These are phyloP conservation scores for Acleris holmiana DNA, from an alignment of 2,888 invertebrate genomes.

Conservation along the genomic window DNA sequence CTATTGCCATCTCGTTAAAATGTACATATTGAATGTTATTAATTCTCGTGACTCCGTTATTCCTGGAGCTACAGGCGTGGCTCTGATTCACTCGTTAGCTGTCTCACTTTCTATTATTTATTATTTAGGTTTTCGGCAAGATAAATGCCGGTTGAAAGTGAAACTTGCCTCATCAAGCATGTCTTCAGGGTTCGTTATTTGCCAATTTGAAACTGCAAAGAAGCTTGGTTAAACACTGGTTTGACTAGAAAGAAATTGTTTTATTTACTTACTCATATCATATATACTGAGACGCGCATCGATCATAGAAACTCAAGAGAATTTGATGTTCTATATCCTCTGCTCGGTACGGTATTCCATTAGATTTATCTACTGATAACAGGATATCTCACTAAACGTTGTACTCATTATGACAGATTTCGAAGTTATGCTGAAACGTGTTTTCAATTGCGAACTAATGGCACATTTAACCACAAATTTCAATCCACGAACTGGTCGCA, in stretches of 20 bases:
- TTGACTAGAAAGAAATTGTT: conserved; percentile 9
- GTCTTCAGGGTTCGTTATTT: conserved; percentile 21
- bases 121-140: conserved; percentile 29
- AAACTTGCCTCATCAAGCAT: conserved; percentile 24
- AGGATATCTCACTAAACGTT: background rate
- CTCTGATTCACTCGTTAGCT: conserved; percentile 29
- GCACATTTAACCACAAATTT: conserved; percentile 7
- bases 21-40: conserved; percentile 24
- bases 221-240: conserved; percentile 1
- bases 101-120: conserved; percentile 36
- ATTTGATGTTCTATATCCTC: background rate
- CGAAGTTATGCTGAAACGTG: conserved; percentile 8
- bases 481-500: conserved; percentile 16
- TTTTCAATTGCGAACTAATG: conserved; percentile 17
- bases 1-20: conserved; percentile 13
- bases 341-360: background rate
- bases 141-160: conserved; percentile 30
- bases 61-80: conserved; percentile 23
- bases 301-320: no score
- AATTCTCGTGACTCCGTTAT: conserved; percentile 27
- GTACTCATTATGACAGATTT: background rate
- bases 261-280: conserved; percentile 6
- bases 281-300: background rate
- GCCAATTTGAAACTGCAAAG: conserved; percentile 12
- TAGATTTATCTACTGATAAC: background rate